Conservation (phyloP, 2,888 invertebrate genomes). For the Eumacrocentrus americanus region DNA sequence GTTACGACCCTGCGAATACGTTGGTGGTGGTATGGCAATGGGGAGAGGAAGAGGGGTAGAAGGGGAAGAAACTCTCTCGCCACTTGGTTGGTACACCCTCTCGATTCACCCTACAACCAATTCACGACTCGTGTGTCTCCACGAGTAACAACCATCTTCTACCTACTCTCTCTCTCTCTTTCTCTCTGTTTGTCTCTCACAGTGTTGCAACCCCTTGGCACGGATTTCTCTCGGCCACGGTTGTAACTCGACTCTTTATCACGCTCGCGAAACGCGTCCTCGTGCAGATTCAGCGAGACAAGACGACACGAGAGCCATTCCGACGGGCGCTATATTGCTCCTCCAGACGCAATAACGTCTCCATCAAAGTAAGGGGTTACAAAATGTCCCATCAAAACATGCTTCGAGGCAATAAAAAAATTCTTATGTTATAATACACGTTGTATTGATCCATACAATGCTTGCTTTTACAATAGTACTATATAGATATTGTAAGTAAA, state of each 20-base stretch:
- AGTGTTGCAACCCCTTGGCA: not conserved
- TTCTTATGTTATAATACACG: not conserved
- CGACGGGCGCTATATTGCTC: slow-evolving; percentile 16
- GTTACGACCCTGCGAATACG: slow-evolving; percentile 31
- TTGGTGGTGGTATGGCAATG: not conserved
- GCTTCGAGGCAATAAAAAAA: slow-evolving; percentile 10
- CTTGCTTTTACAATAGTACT: no score
- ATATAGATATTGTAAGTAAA: no score
- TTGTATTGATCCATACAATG: not conserved
- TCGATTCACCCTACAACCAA: not conserved
- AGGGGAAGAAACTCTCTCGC: not conserved
- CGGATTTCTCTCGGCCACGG: not conserved
- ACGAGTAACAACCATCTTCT: slow-evolving; percentile 32
- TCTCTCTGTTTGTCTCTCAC: not conserved
- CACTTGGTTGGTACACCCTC: not conserved
- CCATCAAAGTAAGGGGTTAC: slow-evolving; percentile 11
- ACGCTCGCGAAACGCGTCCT: slow-evolving; percentile 18
- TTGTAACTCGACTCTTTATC: slow-evolving; percentile 19
- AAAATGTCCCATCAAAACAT: slow-evolving; percentile 24
- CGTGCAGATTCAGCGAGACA: slow-evolving; percentile 19
- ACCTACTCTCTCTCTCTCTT: slow-evolving; percentile 7
- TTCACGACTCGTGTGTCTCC: slow-evolving; percentile 25
- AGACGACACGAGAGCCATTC: slow-evolving; percentile 18
- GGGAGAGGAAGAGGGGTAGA: not conserved
- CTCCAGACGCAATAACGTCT: slow-evolving; percentile 27